Base-by-base conservation (phyloP, 2,888 invertebrate species). In the Hipparchia sbordonii region DNA sequence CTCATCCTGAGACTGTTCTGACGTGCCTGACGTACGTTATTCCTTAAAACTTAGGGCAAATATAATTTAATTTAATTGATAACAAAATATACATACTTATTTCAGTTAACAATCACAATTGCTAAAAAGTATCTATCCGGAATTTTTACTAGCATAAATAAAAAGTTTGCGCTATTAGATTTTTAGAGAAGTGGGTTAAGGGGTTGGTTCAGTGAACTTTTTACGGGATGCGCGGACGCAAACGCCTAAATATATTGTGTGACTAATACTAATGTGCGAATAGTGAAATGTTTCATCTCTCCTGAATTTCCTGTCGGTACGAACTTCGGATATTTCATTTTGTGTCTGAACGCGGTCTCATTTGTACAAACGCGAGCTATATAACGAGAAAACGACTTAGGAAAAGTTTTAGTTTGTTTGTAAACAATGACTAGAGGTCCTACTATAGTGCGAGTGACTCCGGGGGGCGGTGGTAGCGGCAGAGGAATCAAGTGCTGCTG, bases 401-500 rank as follows among this genome's bases (percentile, higher is more conserved):
- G 12, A 72, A 71, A 74, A 70, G 69, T 65, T 56, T 68, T 60
- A 73, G 59, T 39, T 77, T 74, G 66, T 75, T 69, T 62, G 67
- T 67, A 70, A 75, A 77, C 74, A 81, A 93, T 92, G 89, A 86
- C 89, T 73, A 89, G 94, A 59, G 93, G 94, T 8, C 94, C 94
- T 54, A 94, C 93, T 0, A 89, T 94, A 74, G 90, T 95, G 70
- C 87, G 91, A 2, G 89, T 94, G 76, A 84, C 86, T 23, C 92
- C 93, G 2, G 83, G 85, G 10, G 87, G 85, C 6, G 76, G 80
- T 10, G 85, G 10, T 3, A 10, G 90, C 2, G 89, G 90, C 2
- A 89, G 93, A 59, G 96, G 97, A 67, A 92, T 96, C 74, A 95
- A 95, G 82, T 96, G 97, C 82, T 97, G 97, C 78, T 96, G 96